A percentile compares a stretch with the other conserved stretches of the same genome.
Conservation (phyloP, 2,888 invertebrate species). For the Argyresthia albistria region DNA sequence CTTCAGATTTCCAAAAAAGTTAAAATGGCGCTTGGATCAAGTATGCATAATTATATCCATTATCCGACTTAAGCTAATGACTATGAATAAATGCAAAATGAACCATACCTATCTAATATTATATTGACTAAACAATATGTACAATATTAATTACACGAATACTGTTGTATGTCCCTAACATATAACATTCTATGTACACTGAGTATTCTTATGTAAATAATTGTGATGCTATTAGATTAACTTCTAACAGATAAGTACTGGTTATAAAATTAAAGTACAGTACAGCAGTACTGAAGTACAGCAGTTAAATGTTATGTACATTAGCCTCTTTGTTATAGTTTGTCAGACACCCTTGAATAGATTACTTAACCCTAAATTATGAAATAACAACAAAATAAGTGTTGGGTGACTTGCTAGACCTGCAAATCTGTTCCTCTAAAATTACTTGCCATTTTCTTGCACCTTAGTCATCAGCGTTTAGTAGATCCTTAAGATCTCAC, state of each 20-base stretch:
- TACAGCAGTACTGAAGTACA: no score
- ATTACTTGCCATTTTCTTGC: no score
- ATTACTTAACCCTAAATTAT: no score
- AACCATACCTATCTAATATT: neutral
- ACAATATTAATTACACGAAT: constrained; percentile 24
- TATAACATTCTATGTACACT: constrained; percentile 6
- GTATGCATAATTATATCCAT: no score
- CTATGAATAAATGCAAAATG: constrained; percentile 23
- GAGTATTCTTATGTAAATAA: neutral
- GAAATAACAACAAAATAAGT: no score
- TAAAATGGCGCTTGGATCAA: no score
- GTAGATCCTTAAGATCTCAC: no score
- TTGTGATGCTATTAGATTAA: neutral
- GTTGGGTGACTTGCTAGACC: no score
- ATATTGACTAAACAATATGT: neutral
- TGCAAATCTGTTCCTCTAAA: no score
- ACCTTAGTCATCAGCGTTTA: no score
- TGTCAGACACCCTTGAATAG: neutral
- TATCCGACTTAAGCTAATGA: constrained; percentile 7
- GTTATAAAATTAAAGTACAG: neutral
- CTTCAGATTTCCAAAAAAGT: no score
- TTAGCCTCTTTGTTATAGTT: neutral
- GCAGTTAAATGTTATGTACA: neutral
- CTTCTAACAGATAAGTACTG: neutral
- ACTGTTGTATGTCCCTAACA: constrained; percentile 24